Base-by-base conservation (phyloP, 2,113 vertebrate species). In the Lichenostomus cassidix region DNA sequence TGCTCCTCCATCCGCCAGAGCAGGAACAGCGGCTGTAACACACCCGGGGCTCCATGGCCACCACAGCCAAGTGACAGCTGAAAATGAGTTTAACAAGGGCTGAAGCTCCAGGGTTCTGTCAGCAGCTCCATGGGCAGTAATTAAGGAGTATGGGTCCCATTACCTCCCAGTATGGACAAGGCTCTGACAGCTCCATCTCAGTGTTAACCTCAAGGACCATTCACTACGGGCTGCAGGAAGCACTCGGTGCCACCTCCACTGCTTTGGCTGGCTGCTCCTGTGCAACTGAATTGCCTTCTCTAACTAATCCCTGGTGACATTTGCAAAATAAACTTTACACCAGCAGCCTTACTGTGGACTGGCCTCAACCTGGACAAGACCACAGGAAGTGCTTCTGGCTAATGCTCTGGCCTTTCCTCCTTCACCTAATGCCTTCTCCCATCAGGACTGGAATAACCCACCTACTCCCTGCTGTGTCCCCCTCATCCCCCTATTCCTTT, bases 101-200 rank as follows among this genome's bases (percentile, higher is more conserved):
- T 69, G 90, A 73, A 95, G 96, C 90, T 94, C 92, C 87, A 87
- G 87, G 77, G 63, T 79, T 89, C 92, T 92, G 90, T 80, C 95
- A 91, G 95, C 89, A 92, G 81, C 94, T 95, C 89, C 68, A 68
- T 1, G 8, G 83, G 89, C 78, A 87, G 73, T 74, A 92, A 94
- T 89, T 75, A 94, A 11, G 60, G 82, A 94, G 29, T 41, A 56
- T 22, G 58, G 86, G 91, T 89, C 91, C 92, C 91, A 65, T 89
- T 95, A 87, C 58, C 59, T 70, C 76, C 90, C 94, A 89, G 68
- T 44, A 58, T 0, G 21, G 92, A 89, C 86, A 60, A 56, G 89
- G 87, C 86, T 94, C 83, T 90, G 88, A 89, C 86, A 92, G 92
- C 79, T 93, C 88, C 94, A 93, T 85, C 79, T 68, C 90, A 4